These are phyloP conservation scores for Gymnarchus niloticus DNA, from an alignment of 2,113 vertebrate genomes.

Conservation along the genomic window DNA sequence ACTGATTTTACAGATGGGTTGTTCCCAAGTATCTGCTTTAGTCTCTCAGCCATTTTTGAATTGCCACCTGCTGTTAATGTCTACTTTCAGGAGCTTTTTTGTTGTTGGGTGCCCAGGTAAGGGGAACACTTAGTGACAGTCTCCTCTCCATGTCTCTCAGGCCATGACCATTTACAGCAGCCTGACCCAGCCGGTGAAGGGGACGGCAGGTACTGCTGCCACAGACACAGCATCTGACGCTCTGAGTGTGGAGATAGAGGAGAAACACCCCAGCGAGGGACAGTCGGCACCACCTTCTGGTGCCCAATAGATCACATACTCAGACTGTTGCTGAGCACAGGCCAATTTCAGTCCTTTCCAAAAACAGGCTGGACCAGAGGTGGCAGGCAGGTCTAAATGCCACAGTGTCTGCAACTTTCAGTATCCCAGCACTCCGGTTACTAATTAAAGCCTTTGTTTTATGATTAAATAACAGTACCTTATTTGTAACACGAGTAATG, in stretches of 20 bases:
- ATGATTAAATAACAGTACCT: neutral
- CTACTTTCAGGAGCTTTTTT: neutral
- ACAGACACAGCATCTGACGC: neutral
- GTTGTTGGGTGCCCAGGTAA: neutral
- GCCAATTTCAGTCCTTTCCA: neutral
- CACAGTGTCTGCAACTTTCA: neutral
- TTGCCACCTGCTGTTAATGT: neutral
- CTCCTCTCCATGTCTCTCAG: slow-evolving; percentile 32
- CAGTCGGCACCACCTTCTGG: neutral
- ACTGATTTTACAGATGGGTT: neutral
- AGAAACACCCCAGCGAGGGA: neutral
- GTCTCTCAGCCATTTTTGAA: neutral
- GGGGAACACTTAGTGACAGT: neutral
- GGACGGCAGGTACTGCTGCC: neutral
- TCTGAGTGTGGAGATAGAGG: slow-evolving; percentile 5
- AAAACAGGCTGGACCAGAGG: neutral
- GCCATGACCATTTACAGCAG: slow-evolving; percentile 61
- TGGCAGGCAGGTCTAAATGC: neutral
- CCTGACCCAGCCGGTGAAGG: slow-evolving; percentile 42
- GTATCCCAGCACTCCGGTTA: neutral
- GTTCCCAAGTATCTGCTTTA: neutral
- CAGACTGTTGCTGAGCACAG: neutral
- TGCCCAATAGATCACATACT: slow-evolving; percentile 27
- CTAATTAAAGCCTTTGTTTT: neutral
- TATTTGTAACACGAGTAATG: neutral